phyloP scores from a whole-genome alignment of 1,140 invertebrate genomes.

The Halesus radiatus region DNA sequence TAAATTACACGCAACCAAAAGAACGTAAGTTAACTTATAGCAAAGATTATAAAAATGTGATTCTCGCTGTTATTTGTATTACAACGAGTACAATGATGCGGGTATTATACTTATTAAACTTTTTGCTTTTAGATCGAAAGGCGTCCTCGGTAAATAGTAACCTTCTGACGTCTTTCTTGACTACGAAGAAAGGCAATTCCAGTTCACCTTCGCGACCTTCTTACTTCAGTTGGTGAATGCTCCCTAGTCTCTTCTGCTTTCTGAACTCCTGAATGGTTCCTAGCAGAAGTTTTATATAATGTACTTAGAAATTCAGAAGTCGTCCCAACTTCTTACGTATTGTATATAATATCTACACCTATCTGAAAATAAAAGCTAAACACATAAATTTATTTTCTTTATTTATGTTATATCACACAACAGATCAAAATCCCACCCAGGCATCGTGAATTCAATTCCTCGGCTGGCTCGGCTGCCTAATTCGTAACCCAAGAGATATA shows the following conservation, averaged over 20 bases:
- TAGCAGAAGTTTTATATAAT: neutral
- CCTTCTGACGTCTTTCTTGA: conserved; percentile 37
- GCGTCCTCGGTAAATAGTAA: conserved; percentile 29
- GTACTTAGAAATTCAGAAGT: neutral
- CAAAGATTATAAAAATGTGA: neutral
- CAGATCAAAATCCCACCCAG: too few relatives aligned
- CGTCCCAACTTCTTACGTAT: neutral
- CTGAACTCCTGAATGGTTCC: neutral
- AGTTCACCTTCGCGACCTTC: neutral
- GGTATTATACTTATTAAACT: too few relatives aligned
- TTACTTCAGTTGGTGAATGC: conserved; percentile 38
- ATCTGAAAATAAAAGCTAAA: neutral
- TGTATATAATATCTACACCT: neutral
- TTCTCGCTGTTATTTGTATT: too few relatives aligned
- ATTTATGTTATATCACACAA: too few relatives aligned
- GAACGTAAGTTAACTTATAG: conserved; percentile 12
- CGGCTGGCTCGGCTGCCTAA: too few relatives aligned
- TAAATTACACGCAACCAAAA: conserved; percentile 6
- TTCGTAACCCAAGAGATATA: too few relatives aligned
- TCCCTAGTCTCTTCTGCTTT: neutral
- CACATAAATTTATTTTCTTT: too few relatives aligned
- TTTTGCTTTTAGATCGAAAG: conserved; percentile 3
- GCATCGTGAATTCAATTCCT: too few relatives aligned
- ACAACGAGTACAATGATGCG: too few relatives aligned
- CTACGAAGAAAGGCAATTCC: conserved; percentile 17